Evolutionary conservation across 2,888 invertebrate species (phyloP), one percentile per base, ranked within the genome.

Genomic region (Trissolcus japonicus): DNA sequence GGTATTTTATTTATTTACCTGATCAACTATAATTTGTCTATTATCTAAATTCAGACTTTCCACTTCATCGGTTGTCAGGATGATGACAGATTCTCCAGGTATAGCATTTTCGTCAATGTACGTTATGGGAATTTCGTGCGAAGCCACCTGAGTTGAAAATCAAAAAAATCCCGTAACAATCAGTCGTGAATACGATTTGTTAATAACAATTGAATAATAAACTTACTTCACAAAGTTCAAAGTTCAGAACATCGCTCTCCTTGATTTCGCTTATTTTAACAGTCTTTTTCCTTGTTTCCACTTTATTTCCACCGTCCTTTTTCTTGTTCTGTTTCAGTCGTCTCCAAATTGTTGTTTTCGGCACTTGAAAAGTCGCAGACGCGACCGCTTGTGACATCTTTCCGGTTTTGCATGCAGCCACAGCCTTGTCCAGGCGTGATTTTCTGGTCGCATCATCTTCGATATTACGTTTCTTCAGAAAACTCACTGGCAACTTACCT

Each of bases 291-390:
- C 60, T 25, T 40, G 53, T 9, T 7, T 35, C 35, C 0, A 6
- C 35, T 35, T 35, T 35, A 35, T 9, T 35, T 11, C 35, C 35
- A 9, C 7, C 9, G 9, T 35, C 35, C 11, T 35, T 35, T 35
- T 35, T 35, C 11, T 35, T 82, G 14, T 86, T 85, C 67, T 88
- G 86, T 63, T 89, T 89, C 17, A 90, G 81, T 46, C 86, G 83
- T 69, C 90, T 86, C 90, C 90, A 90, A 73, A 90, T 89, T 0
- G 90, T 90, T 2, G 90, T 90, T 82, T 90, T 90, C 14, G 90
- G 89, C 74, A 90, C 89, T 78, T 85, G 85, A 79, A 86, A 90
- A 16, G 86, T 85, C 63, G 85, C 79, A 2, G 90, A 88, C 17
- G 90, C 90, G 2, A 86, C 84, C 11, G 89, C 89, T 80, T 90